Base-by-base conservation (phyloP, 2,888 invertebrate genomes). In the Magallana nippona region DNA sequence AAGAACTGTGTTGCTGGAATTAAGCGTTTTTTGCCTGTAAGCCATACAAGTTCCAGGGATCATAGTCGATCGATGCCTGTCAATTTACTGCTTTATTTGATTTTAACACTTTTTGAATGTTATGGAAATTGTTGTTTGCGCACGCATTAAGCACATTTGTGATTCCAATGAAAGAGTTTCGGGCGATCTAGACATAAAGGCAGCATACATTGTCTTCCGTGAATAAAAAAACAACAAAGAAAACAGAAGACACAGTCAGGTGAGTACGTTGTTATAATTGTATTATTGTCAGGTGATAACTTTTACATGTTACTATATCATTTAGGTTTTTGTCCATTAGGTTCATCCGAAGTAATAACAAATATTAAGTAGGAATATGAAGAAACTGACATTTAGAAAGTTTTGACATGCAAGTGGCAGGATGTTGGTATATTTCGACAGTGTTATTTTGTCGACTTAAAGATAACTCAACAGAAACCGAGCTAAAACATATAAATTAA, bases 91-190 rank as follows among this genome's bases (percentile, higher is more conserved):
- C 27, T 71, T 71, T 71, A 71, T 71, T 71, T 71, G 71, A 71
- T 71, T 71, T 71, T 71, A 71, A 71, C 71, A 71, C 58, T 78
- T 80, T 80, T 80, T 80, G 80, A 80, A 80, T 80, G 80, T 32
- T 55, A 27, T 58, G 56, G 58, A 80, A 58, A 80, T 80, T 32
- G 57, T 57, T 80, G 55, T 78, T 80, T 80, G 80, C 80, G 80
- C 80, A 57, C 80, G 80, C 80, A 57, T 71, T 71, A 27, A 71
- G 27, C 71, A 22, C 3, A 71, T 71, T 32, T 71, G 8, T 44
- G 27, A 71, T 22, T 22, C 71, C 11, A 27, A 71, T 27, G 71
- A 27, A 71, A 27, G 13, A 8, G 71, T 60, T 60, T 60, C n/a
- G 60, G 60, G n/a, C 60, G 60, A n/a, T 60, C n/a, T n/a, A 60